Conservation (phyloP, 1,140 invertebrate genomes). For the Eciton burchellii region DNA sequence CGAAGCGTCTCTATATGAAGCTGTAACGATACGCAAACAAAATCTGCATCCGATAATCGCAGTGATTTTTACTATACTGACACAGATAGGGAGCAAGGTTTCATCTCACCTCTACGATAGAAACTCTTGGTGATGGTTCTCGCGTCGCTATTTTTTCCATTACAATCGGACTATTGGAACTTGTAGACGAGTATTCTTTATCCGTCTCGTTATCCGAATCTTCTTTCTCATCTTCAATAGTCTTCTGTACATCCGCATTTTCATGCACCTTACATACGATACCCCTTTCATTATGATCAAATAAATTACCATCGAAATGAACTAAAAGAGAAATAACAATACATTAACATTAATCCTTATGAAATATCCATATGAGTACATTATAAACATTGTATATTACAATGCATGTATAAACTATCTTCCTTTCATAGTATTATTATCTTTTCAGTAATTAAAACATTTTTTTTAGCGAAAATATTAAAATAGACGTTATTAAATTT, state of each 20-base stretch:
- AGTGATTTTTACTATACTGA: constrained; percentile 27
- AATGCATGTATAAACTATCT: constrained; percentile 5
- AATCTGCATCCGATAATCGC: neutral
- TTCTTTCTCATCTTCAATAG: constrained; percentile 73
- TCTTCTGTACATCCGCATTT: constrained; percentile 66
- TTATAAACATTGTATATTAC: neutral
- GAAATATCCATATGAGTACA: neutral
- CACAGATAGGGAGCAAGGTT: constrained; percentile 33
- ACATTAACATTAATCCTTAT: constrained; percentile 16
- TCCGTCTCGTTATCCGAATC: constrained; percentile 77
- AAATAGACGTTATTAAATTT: constrained; percentile 17
- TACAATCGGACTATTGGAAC: constrained; percentile 70
- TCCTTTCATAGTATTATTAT: neutral
- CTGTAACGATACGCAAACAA: constrained; percentile 29
- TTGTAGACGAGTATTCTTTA: constrained; percentile 75
- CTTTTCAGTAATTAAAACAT: neutral
- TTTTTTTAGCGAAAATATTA: constrained; percentile 1
- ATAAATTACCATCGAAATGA: constrained; percentile 77
- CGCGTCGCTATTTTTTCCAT: constrained; percentile 71
- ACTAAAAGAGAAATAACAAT: constrained; percentile 50
- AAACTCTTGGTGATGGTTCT: constrained; percentile 78
- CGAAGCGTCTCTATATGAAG: constrained; percentile 15
- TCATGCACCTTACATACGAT: constrained; percentile 77
- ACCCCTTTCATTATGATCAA: constrained; percentile 70
- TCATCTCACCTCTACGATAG: constrained; percentile 81